These are phyloP conservation scores for Autographa gamma DNA, from an alignment of 2,888 invertebrate genomes.

Conservation along the genomic window DNA sequence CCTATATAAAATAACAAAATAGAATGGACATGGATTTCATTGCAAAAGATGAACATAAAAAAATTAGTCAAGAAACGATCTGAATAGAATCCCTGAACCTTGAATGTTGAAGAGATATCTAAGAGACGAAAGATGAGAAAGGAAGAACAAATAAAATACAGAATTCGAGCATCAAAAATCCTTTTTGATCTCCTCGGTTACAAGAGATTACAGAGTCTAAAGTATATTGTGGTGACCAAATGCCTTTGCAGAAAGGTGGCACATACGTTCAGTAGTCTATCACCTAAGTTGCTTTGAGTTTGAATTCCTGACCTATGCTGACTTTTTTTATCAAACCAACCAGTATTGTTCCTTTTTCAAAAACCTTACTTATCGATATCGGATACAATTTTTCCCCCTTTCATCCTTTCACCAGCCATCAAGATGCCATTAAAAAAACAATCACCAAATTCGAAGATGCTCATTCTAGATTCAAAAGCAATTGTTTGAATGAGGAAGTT, in stretches of 20 bases:
- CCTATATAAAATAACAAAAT: not conserved
- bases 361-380: not conserved
- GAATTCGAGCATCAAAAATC: too few species aligned
- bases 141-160: too few species aligned
- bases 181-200: too few species aligned
- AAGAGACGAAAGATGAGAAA: too few species aligned
- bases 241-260: too few species aligned
- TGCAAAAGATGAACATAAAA: conserved; percentile 15
- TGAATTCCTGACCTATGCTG: too few species aligned
- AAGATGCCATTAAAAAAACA: not conserved
- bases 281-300: too few species aligned
- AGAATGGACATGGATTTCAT: not conserved
- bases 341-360: not conserved
- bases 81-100: too few species aligned
- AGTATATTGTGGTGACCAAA: too few species aligned
- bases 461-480: conserved; percentile 26
- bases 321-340: not conserved
- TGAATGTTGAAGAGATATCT: too few species aligned
- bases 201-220: too few species aligned
- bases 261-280: too few species aligned
- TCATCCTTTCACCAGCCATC: not conserved
- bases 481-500: conserved; percentile 43
- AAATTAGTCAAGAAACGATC: not conserved
- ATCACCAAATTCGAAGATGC: conserved; percentile 9
- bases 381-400: not conserved